These are phyloP conservation scores for Amblyraja radiata DNA, from an alignment of 2,797 vertebrate species.

Conservation along the genomic window DNA sequence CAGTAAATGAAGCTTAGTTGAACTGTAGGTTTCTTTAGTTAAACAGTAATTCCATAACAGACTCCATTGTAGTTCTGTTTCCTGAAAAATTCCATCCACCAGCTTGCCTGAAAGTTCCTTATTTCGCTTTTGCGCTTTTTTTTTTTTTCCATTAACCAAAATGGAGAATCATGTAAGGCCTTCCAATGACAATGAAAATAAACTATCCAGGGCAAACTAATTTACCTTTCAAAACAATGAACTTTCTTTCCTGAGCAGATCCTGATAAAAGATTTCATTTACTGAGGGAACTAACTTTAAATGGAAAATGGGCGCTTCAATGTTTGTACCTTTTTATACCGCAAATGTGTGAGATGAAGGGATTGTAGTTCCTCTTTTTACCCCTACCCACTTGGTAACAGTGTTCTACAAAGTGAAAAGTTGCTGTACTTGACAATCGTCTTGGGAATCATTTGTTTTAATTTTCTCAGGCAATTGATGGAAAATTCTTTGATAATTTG, in stretches of 20 bases:
- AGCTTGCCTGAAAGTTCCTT: neutral
- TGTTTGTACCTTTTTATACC: neutral
- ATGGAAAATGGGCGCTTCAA: neutral
- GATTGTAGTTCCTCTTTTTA: neutral
- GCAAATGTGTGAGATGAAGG: neutral
- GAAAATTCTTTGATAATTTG: neutral
- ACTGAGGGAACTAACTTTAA: neutral
- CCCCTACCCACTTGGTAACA: neutral
- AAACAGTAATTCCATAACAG: conserved; percentile 22
- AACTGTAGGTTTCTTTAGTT: conserved; percentile 12
- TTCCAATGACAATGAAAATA: neutral
- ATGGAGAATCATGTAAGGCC: neutral
- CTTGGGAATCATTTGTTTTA: conserved; percentile 7
- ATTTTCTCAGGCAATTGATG: neutral
- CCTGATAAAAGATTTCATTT: neutral
- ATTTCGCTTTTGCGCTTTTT: neutral
- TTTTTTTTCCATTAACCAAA: neutral
- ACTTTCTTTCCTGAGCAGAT: neutral
- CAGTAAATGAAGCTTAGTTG: conserved; percentile 19
- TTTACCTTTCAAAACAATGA: conserved; percentile 3
- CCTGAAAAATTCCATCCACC: conserved; percentile 1
- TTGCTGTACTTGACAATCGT: neutral
- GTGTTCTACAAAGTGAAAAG: neutral
- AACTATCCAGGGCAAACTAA: neutral
- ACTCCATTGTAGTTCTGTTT: conserved; percentile 20